These are phyloP conservation scores for Cryptocephalus primarius DNA, from an alignment of 2,888 invertebrate species.

Conservation along the genomic window DNA sequence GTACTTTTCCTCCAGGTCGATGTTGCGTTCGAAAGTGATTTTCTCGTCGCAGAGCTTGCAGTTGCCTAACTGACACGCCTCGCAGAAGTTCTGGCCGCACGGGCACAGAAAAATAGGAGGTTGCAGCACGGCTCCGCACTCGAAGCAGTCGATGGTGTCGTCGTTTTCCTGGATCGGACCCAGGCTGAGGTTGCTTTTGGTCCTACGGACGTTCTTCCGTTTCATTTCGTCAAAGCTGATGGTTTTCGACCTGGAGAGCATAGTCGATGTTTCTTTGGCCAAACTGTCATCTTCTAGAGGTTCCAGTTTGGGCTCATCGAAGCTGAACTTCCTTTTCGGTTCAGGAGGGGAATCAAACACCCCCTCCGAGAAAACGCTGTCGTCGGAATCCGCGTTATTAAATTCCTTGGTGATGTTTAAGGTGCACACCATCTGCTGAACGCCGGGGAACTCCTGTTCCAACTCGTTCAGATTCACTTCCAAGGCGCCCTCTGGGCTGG, in stretches of 20 bases:
- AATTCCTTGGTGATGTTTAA: conserved; percentile 10
- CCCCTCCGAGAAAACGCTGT: conserved; percentile 5
- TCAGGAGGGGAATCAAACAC: background rate
- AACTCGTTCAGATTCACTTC: conserved; percentile 10
- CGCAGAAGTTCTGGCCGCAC: conserved; percentile 21
- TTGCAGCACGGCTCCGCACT: conserved; percentile 17
- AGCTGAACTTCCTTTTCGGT: background rate
- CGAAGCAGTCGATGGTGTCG: conserved; percentile 15
- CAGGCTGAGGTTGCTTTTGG: conserved; percentile 15
- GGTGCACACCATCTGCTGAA: conserved; percentile 11
- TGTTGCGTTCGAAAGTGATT: conserved; percentile 19
- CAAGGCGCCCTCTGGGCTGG: conserved; percentile 7
- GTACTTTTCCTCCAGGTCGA: conserved; percentile 20
- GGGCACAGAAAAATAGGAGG: conserved; percentile 23
- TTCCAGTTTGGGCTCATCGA: too few relatives aligned
- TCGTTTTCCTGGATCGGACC: conserved; percentile 17
- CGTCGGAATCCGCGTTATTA: conserved; percentile 4
- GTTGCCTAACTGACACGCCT: conserved; percentile 12
- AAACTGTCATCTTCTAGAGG: background rate
- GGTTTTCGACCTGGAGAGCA: conserved; percentile 14
- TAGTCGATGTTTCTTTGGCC: background rate
- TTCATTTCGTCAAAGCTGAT: conserved; percentile 12
- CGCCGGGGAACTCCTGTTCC: conserved; percentile 5
- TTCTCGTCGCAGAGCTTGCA: conserved; percentile 18
- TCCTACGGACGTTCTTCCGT: conserved; percentile 9